Base-by-base conservation (phyloP, 2,113 vertebrate species). In the Limanda limanda region DNA sequence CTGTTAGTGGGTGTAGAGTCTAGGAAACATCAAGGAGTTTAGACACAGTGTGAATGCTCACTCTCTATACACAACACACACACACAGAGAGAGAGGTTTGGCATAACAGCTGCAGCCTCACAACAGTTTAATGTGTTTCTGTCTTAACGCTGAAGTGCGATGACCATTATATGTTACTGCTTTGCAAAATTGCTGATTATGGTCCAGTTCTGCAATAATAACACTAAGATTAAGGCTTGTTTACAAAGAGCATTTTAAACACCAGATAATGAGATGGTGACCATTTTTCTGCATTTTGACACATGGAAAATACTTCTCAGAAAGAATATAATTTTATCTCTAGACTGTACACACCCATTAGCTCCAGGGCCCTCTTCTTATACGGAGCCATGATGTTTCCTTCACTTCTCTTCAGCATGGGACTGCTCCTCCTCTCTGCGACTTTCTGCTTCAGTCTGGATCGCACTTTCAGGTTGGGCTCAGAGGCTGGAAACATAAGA, bases 381-480 rank as follows among this genome's bases (percentile, higher is more conserved):
- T 97, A 97, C 51, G 98, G 97, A 87, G 95, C 94, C 90, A 96
- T 93, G 60, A 96, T 91, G 82, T 93, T 96, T 91, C 96, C 96
- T 75, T 99, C 98, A 93, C 96, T 97, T 89, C 96, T 95, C 90
- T 97, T 96, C 63, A 99, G 95, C 92, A 99, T 95, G 13, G 98
- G 98, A 74, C 98, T 99, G 93, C 98, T 99, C 92, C 98, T 96
- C 86, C 98, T 96, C 92, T 99, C 98, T 61, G 97, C 96, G 84
- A 99, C 98, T 88, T 99, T 99, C 89, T 99, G 98, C 95, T 99
- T 99, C 96, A 99, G 96, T 85, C 98, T 95, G 86, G 97, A 99
- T 76, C 98, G 96, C 88, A 99, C 96, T 94, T 99, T 99, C 93
- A 99, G 94, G 93, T 99, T 99, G 52, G 98, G 98, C 94, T 99